A percentile compares a stretch with the other conserved stretches of the same genome.
phyloP scores from a whole-genome alignment of 2,113 vertebrate species.

The Carassius carassius region DNA sequence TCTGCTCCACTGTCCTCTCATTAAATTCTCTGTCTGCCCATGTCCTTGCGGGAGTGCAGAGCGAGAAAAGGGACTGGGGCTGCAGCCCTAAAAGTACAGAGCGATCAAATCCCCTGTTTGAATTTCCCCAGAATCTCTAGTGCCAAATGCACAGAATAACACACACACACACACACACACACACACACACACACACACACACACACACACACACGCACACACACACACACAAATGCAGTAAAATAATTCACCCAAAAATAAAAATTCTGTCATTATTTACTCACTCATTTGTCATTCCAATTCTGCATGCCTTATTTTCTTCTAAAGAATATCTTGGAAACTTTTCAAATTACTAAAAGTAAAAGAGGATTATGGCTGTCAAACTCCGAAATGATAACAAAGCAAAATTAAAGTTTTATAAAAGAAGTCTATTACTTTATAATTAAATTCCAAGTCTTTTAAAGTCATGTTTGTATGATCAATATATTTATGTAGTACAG shows the following conservation, averaged over 20 bases:
- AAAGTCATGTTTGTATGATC: background rate
- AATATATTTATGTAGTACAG: background rate
- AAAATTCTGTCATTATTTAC: background rate
- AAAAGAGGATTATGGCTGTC: background rate
- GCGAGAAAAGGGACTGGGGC: too few relatives aligned
- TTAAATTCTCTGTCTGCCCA: too few relatives aligned
- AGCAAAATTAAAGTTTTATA: background rate
- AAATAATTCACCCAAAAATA: background rate
- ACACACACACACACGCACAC: too few relatives aligned
- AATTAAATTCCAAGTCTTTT: background rate
- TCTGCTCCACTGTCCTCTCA: too few relatives aligned
- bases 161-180: too few relatives aligned
- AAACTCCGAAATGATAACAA: background rate
- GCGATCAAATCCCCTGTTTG: background rate
- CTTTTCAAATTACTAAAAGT: background rate
- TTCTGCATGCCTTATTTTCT: background rate
- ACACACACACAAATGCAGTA: too few relatives aligned
- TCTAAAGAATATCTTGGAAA: background rate
- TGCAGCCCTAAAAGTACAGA: constrained; percentile 1
- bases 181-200: too few relatives aligned
- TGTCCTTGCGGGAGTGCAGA: too few relatives aligned
- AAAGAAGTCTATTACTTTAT: background rate
- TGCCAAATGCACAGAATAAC: background rate
- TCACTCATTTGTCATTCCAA: background rate
- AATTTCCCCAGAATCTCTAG: background rate